Percentiles rank a stretch among this genome's conserved stretches.
Evolutionary conservation across 2,797 vertebrate species (phyloP).

Genomic region (Lindbergichthys nudifrons): DNA sequence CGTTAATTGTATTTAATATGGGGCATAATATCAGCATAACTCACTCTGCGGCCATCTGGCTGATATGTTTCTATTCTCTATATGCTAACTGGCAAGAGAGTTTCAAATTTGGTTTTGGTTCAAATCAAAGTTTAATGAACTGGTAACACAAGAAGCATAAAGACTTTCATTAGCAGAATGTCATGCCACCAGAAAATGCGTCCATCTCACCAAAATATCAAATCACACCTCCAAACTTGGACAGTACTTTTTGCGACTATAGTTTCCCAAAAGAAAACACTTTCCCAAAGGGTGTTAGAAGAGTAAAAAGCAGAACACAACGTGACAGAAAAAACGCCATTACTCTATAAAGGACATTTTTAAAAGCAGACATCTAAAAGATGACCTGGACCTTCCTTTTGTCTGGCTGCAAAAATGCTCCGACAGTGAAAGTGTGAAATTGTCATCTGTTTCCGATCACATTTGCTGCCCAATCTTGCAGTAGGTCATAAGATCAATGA

Average conservation of each 20-base stretch:
- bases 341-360: neutral
- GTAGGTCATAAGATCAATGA: slow-evolving; percentile 8
- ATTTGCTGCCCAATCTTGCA: slow-evolving; percentile 10
- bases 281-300: neutral
- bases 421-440: neutral
- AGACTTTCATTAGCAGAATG: slow-evolving; percentile 12
- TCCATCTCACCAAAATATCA: slow-evolving; percentile 20
- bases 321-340: neutral
- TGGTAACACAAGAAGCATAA: neutral
- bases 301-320: slow-evolving; percentile 1
- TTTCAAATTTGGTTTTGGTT: neutral
- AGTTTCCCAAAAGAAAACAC: slow-evolving; percentile 1
- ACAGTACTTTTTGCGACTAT: neutral
- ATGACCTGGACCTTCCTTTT: neutral
- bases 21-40: neutral
- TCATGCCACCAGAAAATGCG: slow-evolving; percentile 1
- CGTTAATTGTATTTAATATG: slow-evolving; percentile 16
- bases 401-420: slow-evolving; percentile 1
- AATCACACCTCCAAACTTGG: neutral
- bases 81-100: neutral
- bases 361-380: slow-evolving; percentile 22
- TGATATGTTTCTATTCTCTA: neutral
- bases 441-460: slow-evolving; percentile 8
- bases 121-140: slow-evolving; percentile 15
- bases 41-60: neutral